These are phyloP conservation scores for Orbicella faveolata DNA, from an alignment of 64 coral and sea anemone genomes.

Conservation along the genomic window DNA sequence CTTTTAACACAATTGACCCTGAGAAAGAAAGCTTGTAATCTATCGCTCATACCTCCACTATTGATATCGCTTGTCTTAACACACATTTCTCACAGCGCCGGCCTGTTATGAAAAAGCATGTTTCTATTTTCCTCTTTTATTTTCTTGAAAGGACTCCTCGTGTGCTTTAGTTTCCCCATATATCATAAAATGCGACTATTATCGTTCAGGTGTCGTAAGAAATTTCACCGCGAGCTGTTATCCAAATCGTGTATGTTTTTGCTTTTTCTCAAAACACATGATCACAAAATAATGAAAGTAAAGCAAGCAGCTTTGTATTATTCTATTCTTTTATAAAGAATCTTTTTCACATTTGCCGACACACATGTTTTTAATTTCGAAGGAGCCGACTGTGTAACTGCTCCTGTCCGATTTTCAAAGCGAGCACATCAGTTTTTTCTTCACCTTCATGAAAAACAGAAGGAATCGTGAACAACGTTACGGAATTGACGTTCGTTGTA, in stretches of 20 bases:
- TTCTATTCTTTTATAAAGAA: constrained; percentile 21
- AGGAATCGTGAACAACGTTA: not conserved
- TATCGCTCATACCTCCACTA: not conserved
- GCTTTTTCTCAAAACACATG: constrained; percentile 2
- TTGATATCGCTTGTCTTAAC: not conserved
- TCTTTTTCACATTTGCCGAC: not conserved
- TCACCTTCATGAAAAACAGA: not conserved
- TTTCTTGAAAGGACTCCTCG: not conserved
- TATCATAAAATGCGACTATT: not conserved
- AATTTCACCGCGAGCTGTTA: not conserved
- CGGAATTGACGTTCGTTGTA: not conserved
- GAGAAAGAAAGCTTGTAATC: constrained; percentile 12
- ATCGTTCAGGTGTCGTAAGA: not conserved
- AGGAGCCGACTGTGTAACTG: not conserved
- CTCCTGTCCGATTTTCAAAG: not conserved
- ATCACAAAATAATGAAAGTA: not conserved
- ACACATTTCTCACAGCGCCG: not conserved
- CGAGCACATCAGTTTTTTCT: not conserved
- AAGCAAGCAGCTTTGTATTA: constrained; percentile 3
- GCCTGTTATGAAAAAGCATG: not conserved
- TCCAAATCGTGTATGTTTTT: not conserved
- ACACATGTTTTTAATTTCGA: constrained; percentile 6
- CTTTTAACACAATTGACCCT: not conserved
- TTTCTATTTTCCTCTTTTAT: not conserved
- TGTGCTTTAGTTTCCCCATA: not conserved